Conservation (phyloP, 2,888 invertebrate species). For the Epistrophe eligans region DNA sequence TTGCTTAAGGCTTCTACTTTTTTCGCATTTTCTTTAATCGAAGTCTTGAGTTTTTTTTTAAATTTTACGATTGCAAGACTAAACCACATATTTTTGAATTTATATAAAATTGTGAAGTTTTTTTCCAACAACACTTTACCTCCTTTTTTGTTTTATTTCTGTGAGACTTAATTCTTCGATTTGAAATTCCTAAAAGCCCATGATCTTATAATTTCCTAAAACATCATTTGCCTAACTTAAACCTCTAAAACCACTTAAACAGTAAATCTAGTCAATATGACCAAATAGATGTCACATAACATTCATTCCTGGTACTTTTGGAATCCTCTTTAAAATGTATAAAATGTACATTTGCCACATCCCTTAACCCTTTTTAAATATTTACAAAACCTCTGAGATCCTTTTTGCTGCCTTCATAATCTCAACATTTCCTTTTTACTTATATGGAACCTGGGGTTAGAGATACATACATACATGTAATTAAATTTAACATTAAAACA, state of each 20-base stretch:
- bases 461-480: slow-evolving; percentile 48
- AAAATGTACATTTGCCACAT: not conserved
- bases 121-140: no score
- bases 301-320: not conserved
- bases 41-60: no score
- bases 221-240: not conserved
- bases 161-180: no score
- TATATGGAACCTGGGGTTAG: not conserved
- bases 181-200: not conserved
- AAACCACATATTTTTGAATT: no score
- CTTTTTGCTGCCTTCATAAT: slow-evolving; percentile 13
- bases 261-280: not conserved
- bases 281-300: not conserved
- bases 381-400: not conserved
- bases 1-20: no score
- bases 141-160: no score
- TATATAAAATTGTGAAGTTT: no score
- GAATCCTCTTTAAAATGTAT: not conserved
- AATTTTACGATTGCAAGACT: no score
- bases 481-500: slow-evolving; percentile 74
- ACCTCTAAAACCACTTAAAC: not conserved
- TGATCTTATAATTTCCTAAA: not conserved
- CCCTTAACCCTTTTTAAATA: slow-evolving; percentile 15
- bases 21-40: no score
- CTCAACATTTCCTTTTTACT: not conserved